Base-by-base conservation (phyloP, 2,113 vertebrate species). In the Uria aalge region DNA sequence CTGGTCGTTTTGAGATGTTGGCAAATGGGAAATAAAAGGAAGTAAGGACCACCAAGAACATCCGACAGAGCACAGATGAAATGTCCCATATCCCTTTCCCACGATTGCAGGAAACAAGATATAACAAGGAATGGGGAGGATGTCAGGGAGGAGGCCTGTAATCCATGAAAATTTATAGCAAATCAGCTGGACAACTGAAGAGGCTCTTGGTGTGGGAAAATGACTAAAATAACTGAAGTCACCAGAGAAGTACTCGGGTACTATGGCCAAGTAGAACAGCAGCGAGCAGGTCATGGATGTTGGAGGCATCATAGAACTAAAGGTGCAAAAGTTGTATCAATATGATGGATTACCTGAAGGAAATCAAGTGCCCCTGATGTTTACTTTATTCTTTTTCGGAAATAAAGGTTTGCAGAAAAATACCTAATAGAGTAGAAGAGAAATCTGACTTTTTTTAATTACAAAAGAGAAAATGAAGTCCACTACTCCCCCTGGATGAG, bases 81-180 rank as follows among this genome's bases (percentile, higher is more conserved):
- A 78, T 72, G 55, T 66, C 47, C 75, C 0, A 0, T 88, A 27
- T 78, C 15, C 27, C 52, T 95, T 96, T 95, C 76, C 73, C 92
- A 92, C 1, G 17, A 66, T 9, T 86, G 43, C 79, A 92, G 88
- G 88, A 95, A 95, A 87, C 14, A 36, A 93, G 83, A 84, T 53
- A 19, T 3, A 89, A 80, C 45, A 53, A 79, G 43, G 68, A 84
- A 40, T 41, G 18, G 59, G 64, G 82, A 81, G 60, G 88, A 88
- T 93, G 83, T 89, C 56, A 85, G 86, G 69, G 86, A 74, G 19
- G 76, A 88, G 64, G 72, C 50, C 71, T 89, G 4, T 80, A 92
- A 82, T 91, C 83, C 62, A 41, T 79, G 57, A 85, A 95, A 90
- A 94, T 85, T 56, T 86, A 77, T 43, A 78, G 85, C 56, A 81